phyloP scores from a whole-genome alignment of 2,888 invertebrate species.

The Rhimphoctona megacephalus region DNA sequence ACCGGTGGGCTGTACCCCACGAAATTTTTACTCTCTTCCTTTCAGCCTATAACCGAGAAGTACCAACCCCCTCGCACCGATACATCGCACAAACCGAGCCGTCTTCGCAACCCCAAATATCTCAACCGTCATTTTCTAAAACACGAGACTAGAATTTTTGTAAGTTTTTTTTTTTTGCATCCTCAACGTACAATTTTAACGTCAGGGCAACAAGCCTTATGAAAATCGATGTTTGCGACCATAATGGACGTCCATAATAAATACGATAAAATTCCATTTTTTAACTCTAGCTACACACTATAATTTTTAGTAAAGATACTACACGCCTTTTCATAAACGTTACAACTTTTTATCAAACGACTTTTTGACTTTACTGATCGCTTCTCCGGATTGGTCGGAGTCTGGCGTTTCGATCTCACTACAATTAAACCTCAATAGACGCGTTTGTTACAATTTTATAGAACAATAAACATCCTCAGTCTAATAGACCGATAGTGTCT shows the following conservation, averaged over 20 bases:
- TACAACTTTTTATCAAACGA: too few relatives aligned
- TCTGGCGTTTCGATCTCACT: too few relatives aligned
- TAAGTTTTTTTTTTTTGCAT: constrained; percentile 25
- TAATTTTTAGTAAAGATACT: too few relatives aligned
- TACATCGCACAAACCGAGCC: neutral
- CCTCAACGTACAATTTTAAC: constrained; percentile 15
- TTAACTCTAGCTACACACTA: too few relatives aligned
- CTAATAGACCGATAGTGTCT: too few relatives aligned
- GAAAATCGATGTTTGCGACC: constrained; percentile 4
- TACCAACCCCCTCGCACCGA: constrained; percentile 36
- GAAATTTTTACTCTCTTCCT: constrained; percentile 12
- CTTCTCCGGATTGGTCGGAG: too few relatives aligned
- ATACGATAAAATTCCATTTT: neutral
- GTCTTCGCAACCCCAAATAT: constrained; percentile 43
- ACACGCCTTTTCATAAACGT: too few relatives aligned
- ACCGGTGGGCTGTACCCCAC: constrained; percentile 62
- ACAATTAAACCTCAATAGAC: too few relatives aligned
- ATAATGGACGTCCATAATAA: neutral
- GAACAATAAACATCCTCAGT: too few relatives aligned
- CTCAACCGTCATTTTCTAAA: constrained; percentile 65
- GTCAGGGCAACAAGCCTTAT: neutral
- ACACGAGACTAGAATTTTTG: constrained; percentile 9
- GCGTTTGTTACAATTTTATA: too few relatives aligned
- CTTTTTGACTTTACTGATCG: too few relatives aligned
- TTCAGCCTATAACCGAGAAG: constrained; percentile 54